Percentiles rank a stretch among this genome's conserved stretches.
Conservation (phyloP, 2,797 vertebrate genomes). For the Pipistrellus pipistrellus region DNA sequence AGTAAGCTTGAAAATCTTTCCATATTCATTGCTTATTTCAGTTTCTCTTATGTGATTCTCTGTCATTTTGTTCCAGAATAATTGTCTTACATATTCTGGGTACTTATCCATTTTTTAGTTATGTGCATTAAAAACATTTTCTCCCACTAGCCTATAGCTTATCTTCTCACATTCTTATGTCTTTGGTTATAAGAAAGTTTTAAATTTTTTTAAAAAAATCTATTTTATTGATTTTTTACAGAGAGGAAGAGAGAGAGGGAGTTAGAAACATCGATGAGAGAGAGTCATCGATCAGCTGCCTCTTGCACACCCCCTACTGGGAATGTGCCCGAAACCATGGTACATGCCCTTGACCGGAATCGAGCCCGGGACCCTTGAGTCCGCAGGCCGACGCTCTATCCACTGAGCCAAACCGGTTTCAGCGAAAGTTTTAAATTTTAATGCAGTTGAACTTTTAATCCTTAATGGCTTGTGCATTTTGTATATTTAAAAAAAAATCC, state of each 20-base stretch:
- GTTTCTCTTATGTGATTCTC: conserved; percentile 56
- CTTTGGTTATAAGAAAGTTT: conserved; percentile 42
- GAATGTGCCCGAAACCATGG: too few species aligned
- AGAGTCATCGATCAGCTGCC: too few species aligned
- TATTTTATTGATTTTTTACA: too few species aligned
- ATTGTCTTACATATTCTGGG: conserved; percentile 38
- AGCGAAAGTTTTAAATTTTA: conserved; percentile 42
- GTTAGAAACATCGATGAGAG: too few species aligned
- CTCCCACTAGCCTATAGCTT: not conserved
- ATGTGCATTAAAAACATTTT: conserved; percentile 40
- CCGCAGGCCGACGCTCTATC: too few species aligned
- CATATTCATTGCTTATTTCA: conserved; percentile 54
- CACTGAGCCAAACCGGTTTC: too few species aligned
- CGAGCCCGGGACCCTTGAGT: too few species aligned
- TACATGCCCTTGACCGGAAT: too few species aligned
- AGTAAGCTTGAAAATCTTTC: conserved; percentile 54
- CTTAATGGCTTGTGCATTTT: conserved; percentile 57
- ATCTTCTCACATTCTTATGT: conserved; percentile 33
- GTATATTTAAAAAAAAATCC: conserved; percentile 5
- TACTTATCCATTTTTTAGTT: conserved; percentile 40
- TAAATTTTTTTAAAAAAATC: not conserved
- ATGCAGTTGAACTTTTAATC: not conserved
- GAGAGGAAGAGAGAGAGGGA: too few species aligned
- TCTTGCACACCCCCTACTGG: too few species aligned
- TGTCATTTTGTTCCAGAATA: conserved; percentile 41